Base-by-base conservation (phyloP, 2,888 invertebrate genomes). In the Macrophya annulata region DNA sequence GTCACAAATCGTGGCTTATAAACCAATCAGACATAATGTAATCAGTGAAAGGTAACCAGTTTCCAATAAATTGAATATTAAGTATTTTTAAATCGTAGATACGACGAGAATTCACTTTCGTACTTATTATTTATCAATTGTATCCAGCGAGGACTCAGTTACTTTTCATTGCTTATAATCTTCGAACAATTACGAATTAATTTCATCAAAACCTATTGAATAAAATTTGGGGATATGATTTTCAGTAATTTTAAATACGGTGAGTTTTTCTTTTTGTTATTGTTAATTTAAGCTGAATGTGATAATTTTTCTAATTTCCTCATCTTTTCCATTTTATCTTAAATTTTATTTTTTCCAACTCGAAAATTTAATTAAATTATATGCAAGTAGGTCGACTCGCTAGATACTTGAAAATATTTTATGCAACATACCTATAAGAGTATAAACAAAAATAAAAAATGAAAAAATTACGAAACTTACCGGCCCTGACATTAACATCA, bases 401-500 rank as follows among this genome's bases (percentile, higher is more conserved):
- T 81, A n/a, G 59, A 62, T 81, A 62, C 81, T 62, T 43, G 21
- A 43, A 10, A 43, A 15, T 4, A 43, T 21, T 62, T 43, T 62
- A 43, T 81, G 81, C 40, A 81, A 59, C 2, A 81, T 62, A 40
- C 4, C 12, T 76, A 25, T 40, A 10, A 76, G 10, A 48, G 48
- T 48, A 45, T 25, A 31, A 31, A 25, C 59, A 15, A n/a, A 84
- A 55, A 37, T 68, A 74, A 15, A n/a, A 84, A 55, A 37, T 68
- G 55, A 4, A 31, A 40, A 68, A 82, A 37, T 21, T 15, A 55
- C 55, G 77, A 31, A 37, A 62, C 96, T 96, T 95, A 99, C 99
- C 99, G 94, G 99, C 98, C 95, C 98, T 95, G 84, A 99, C 98
- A 94, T 98, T 98, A 92, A 99, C 98, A 93, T 98, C 98, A 84